Evolutionary conservation across 2,797 vertebrate species (phyloP).

Genomic region (Pangasius djambal): DNA sequence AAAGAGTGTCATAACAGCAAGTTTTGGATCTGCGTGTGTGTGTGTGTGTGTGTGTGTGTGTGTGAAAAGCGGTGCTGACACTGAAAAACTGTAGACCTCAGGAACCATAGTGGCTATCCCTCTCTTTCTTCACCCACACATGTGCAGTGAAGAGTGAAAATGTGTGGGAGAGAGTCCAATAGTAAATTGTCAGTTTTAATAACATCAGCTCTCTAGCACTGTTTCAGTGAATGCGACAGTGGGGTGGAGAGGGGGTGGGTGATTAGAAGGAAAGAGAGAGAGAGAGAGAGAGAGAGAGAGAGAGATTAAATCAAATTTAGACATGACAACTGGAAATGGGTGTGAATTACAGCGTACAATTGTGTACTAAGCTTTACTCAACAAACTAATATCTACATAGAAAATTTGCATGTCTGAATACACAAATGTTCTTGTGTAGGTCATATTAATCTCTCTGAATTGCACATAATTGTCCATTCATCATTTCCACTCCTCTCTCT

Average conservation of each 20-base stretch:
- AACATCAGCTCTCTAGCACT: slow-evolving; percentile 54
- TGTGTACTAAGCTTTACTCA: background rate
- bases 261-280: background rate
- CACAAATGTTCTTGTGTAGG: slow-evolving; percentile 15
- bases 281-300: background rate
- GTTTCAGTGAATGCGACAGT: background rate
- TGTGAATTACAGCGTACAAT: background rate
- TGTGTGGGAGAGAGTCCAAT: slow-evolving; percentile 61
- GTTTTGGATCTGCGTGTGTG: background rate
- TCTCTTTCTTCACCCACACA: slow-evolving; percentile 50
- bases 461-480: slow-evolving; percentile 56
- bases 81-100: slow-evolving; percentile 46
- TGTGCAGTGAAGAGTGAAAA: slow-evolving; percentile 57
- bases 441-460: slow-evolving; percentile 51
- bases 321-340: background rate
- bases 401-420: slow-evolving; percentile 7
- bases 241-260: background rate
- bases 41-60: slow-evolving; percentile 20
- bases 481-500: slow-evolving; percentile 35
- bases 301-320: background rate
- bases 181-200: slow-evolving; percentile 59
- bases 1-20: background rate
- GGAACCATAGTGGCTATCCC: slow-evolving; percentile 38
- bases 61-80: slow-evolving; percentile 42
- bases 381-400: background rate